A percentile compares a stretch with the other conserved stretches of the same genome.
Evolutionary conservation across 2,888 invertebrate species (phyloP).

Genomic region (Ctenicera cuprea): DNA sequence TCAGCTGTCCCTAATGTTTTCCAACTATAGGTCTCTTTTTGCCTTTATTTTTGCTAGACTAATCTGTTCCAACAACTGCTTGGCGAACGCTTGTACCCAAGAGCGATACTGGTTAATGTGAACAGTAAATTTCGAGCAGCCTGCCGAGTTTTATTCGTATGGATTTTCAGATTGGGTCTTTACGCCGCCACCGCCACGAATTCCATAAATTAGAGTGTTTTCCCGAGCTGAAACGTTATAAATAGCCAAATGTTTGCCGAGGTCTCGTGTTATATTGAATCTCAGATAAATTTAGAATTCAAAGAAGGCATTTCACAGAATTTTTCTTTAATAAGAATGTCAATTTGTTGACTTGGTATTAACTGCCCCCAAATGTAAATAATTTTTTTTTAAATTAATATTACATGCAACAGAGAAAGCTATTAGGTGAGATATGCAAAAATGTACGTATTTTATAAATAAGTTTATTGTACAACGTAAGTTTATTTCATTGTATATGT

Average conservation of each 20-base stretch:
- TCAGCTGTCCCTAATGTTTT: constrained; percentile 33
- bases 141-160: constrained; percentile 57
- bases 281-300: constrained; percentile 43
- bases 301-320: constrained; percentile 31
- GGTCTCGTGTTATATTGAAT: constrained; percentile 40
- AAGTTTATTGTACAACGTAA: no score
- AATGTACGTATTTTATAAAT: no score
- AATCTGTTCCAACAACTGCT: constrained; percentile 49
- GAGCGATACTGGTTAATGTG: constrained; percentile 53
- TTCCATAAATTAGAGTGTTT: constrained; percentile 58
- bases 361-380: no score
- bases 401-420: no score
- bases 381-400: no score
- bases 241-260: constrained; percentile 48
- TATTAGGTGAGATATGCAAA: no score
- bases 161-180: constrained; percentile 61
- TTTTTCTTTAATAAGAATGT: constrained; percentile 26
- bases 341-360: background rate
- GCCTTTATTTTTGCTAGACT: constrained; percentile 38
- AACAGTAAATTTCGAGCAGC: constrained; percentile 58
- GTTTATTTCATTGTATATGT: no score
- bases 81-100: constrained; percentile 47
- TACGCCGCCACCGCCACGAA: constrained; percentile 54
- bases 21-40: constrained; percentile 28
- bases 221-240: constrained; percentile 48